Evolutionary conservation across 2,888 invertebrate species (phyloP), one percentile per base, ranked within the genome.

Genomic region (Mechanitis mazaeus): DNA sequence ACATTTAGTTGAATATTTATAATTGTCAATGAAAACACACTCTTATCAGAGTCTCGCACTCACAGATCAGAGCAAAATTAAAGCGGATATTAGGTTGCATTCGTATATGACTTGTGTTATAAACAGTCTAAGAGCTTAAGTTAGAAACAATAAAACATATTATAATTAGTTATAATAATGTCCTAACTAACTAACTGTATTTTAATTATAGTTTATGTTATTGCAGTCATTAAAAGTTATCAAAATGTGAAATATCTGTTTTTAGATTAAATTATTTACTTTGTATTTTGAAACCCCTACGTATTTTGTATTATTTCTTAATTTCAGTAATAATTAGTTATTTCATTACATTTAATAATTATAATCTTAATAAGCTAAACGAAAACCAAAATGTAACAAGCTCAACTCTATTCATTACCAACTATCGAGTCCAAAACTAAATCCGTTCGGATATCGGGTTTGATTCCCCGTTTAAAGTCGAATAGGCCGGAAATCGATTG

Each of bases 401-500:
- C 63, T 66, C 62, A 59, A 77, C 69, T 86, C 84, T 78, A 85
- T 87, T 85, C 84, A 85, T 84, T 84, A 84, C 76, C 69, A 75
- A 79, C 82, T 82, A 84, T 81, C 76, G 78, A 77, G 77, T 80
- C 79, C 81, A 80, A 82, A 85, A 85, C 85, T 87, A 87, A 88
- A 87, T 84, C 87, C 83, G 79, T 68, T 76, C 81, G 87, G 83
- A 85, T 86, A 83, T 84, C 82, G 78, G 81, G 87, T 86, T 87
- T 86, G 89, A 85, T 88, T 88, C 87, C 78, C 81, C 84, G 88
- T 86, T 89, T 85, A 83, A 87, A 88, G 87, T 87, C 87, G 87
- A 88, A 88, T 87, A 88, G 88, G 85, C 88, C 87, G 89, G 89
- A 89, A 89, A 89, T 89, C 86, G 88, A 88, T 89, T 85, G 89